Conservation (phyloP, 1,140 invertebrate genomes). For the Scaptomyza montana region DNA sequence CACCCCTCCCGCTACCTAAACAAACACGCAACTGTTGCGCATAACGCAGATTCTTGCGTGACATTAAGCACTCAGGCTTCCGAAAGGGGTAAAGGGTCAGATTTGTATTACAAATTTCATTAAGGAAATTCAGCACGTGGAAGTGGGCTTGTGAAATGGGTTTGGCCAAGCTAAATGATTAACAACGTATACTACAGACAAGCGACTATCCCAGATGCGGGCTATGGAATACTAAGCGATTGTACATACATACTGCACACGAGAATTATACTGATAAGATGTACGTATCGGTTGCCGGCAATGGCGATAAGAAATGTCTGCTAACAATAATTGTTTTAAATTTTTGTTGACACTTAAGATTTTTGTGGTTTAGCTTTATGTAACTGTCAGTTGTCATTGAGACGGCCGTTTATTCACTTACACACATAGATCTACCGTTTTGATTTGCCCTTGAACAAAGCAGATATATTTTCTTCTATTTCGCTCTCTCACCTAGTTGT, state of each 20-base stretch:
- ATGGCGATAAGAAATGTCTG: background rate
- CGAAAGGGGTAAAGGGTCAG: background rate
- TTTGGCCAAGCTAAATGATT: constrained; percentile 28
- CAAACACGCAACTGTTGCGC: constrained; percentile 48
- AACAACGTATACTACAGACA: constrained; percentile 12
- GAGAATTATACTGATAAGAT: constrained; percentile 24
- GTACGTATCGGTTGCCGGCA: constrained; percentile 1
- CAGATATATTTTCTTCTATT: background rate
- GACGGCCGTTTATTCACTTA: background rate
- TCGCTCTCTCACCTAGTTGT: background rate
- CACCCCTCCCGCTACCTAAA: constrained; percentile 5
- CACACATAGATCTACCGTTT: constrained; percentile 3
- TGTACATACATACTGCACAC: constrained; percentile 3
- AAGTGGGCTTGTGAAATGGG: constrained; percentile 22
- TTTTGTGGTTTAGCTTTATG: constrained; percentile 26
- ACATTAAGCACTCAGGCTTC: constrained; percentile 4
- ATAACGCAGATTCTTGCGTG: constrained; percentile 26
- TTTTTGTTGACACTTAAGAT: background rate
- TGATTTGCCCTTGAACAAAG: constrained; percentile 35
- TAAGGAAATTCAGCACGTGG: constrained; percentile 27
- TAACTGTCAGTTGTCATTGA: constrained; percentile 46
- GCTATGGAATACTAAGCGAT: constrained; percentile 25
- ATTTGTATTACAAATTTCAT: constrained; percentile 39
- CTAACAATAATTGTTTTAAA: constrained; percentile 2
- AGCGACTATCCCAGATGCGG: constrained; percentile 28